Base-by-base conservation (phyloP, 2,797 vertebrate species). In the Gouania willdenowi region DNA sequence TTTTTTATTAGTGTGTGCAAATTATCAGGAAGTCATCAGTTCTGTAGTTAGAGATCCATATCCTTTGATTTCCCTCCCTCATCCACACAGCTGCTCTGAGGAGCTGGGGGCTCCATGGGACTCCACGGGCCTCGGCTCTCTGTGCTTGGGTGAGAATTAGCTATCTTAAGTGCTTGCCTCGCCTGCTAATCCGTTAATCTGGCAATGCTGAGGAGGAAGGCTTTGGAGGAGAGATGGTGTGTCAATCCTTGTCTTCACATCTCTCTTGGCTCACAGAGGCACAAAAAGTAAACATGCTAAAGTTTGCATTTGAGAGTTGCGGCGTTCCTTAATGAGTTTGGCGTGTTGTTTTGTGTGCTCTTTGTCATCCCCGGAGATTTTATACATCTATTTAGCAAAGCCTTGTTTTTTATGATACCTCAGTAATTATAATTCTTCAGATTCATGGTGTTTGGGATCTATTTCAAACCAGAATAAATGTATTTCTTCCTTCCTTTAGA, bases 121-220 rank as follows among this genome's bases (percentile, higher is more conserved):
- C 79, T 79, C 75, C 58, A 67, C 54, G 50, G 64, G 71, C 63
- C 62, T 79, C 49, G 66, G 60, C 75, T 66, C 63, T 42, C 53
- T 79, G 75, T 73, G 81, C 77, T 73, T 75, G 72, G 75, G 80
- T 77, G 77, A 80, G 85, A 84, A 84, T 87, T 84, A 86, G 73
- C 70, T 74, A 61, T 75, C 73, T 80, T 86, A 83, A 76, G 66
- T 15, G 55, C 74, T 66, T 50, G 77, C 71, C 63, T 81, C 34
- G 60, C 66, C 61, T 79, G 69, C 59, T 85, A 84, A 87, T 81
- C 85, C 67, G 61, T 85, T 86, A 84, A 87, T 86, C 85, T 79
- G 71, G 66, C 26, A 27, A 41, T 59, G 57, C 63, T 66, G 66
- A 79, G 65, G 74, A 80, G 69, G 44, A 55, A 68, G 65, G 71